Conservation (phyloP, 1,140 invertebrate species). For the Amyelois transitella region DNA sequence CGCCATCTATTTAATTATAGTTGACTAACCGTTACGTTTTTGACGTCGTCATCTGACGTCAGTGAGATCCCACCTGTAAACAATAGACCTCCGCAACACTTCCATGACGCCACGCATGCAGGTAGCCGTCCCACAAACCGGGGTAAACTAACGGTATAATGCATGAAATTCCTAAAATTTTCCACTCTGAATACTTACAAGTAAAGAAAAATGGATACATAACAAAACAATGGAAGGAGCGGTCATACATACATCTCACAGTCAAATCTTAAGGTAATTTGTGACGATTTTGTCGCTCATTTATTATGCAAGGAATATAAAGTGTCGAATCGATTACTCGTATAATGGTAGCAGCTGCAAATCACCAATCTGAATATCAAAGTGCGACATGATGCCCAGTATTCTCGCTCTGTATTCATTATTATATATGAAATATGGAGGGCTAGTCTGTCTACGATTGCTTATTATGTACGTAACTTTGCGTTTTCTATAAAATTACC, state of each 20-base stretch:
- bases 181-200: background rate
- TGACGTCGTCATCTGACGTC: too few species aligned
- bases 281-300: slow-evolving; percentile 71
- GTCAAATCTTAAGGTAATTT: slow-evolving; percentile 73
- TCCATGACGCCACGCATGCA: too few species aligned
- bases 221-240: slow-evolving; percentile 28
- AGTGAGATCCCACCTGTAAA: too few species aligned
- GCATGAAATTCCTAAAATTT: background rate
- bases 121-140: background rate
- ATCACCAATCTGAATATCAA: slow-evolving; percentile 63
- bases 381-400: slow-evolving; percentile 28
- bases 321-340: slow-evolving; percentile 56
- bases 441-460: slow-evolving; percentile 20
- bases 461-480: slow-evolving; percentile 51
- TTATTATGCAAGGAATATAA: slow-evolving; percentile 74
- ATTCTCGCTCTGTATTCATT: slow-evolving; percentile 37
- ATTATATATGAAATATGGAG: slow-evolving; percentile 45
- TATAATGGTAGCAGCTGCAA: slow-evolving; percentile 46
- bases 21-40: too few species aligned
- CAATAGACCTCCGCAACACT: background rate
- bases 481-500: slow-evolving; percentile 52
- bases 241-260: slow-evolving; percentile 70
- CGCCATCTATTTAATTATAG: too few species aligned
- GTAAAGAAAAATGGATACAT: slow-evolving; percentile 7
- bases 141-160: background rate